Base-by-base conservation (phyloP, 2,888 invertebrate species). In the Scaeva pyrastri region DNA sequence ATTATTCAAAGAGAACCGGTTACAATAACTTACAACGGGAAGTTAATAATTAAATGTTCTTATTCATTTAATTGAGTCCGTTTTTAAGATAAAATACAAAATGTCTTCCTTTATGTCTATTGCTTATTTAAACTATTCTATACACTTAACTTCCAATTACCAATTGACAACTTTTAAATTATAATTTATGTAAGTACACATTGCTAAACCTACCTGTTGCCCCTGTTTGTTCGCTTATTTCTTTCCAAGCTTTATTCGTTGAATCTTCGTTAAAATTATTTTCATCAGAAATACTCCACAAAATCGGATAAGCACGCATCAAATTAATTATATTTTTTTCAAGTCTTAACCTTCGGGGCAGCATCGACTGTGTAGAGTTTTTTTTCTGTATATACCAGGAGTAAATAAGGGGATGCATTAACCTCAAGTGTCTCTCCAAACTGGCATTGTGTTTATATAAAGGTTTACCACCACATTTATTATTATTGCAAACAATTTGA, bases 391-490 rank as follows among this genome's bases (percentile, higher is more conserved):
- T 21, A 21, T 60, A 60, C 6, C 12, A 31, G 7, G 14, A 21
- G 11, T 41, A 60, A 7, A 60, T 41, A 41, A 7, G 12, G 8
- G 60, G 60, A 41, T 60, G 60, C 12, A 60, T 1, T 21, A n/a
- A n/a, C 41, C 14, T 41, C 8, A 60, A 60, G 14, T 60, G 60
- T n/a, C 60, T 60, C 2, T 60, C 60, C 16, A 60, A 60, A 3
- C 41, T 60, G 0, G 60, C 60, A 60, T 39, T 60, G 16, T 60
- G 60, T 60, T 41, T 60, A 21, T 21, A 60, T 21, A 60, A 21
- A 14, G 6, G 1, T 60, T 41, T 60, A 21, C 60, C 60, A 7
- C 21, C 16, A 19, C 60, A 60, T n/a, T 41, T 41, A 8, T n/a
- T 39, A 14, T 60, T 39, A 21, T 41, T 21, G 41, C 60, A 60